Conservation (phyloP, 1,140 invertebrate genomes). For the Ctenoplectra terminalis region DNA sequence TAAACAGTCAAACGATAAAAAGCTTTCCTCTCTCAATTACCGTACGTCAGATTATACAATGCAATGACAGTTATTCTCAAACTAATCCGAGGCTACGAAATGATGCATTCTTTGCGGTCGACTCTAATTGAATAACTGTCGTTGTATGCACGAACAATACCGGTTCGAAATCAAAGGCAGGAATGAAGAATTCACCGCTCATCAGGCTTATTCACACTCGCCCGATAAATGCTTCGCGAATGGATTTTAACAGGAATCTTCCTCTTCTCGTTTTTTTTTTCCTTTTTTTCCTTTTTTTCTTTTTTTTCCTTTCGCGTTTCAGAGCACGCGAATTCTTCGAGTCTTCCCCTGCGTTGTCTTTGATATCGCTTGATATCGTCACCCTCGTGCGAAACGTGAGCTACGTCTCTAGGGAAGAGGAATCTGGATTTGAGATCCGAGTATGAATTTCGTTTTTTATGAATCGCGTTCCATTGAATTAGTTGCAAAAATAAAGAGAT, state of each 20-base stretch:
- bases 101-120: not conserved
- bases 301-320: no score
- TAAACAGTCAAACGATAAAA: not conserved
- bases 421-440: constrained; percentile 14
- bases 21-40: constrained; percentile 22
- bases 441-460: not conserved
- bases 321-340: constrained; percentile 28
- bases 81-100: not conserved
- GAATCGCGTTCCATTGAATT: constrained; percentile 34
- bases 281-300: not conserved
- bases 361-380: not conserved
- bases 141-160: constrained; percentile 24
- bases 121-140: constrained; percentile 25
- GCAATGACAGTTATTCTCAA: not conserved
- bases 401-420: no score
- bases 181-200: constrained; percentile 37
- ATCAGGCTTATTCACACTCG: not conserved
- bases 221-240: not conserved
- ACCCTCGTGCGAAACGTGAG: no score
- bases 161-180: constrained; percentile 25
- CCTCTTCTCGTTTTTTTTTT: not conserved
- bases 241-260: not conserved
- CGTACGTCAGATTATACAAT: not conserved
- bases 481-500: constrained; percentile 48
- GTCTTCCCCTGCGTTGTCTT: not conserved